Conservation (phyloP, 2,797 vertebrate genomes). For the Urocyon cinereoargenteus region DNA sequence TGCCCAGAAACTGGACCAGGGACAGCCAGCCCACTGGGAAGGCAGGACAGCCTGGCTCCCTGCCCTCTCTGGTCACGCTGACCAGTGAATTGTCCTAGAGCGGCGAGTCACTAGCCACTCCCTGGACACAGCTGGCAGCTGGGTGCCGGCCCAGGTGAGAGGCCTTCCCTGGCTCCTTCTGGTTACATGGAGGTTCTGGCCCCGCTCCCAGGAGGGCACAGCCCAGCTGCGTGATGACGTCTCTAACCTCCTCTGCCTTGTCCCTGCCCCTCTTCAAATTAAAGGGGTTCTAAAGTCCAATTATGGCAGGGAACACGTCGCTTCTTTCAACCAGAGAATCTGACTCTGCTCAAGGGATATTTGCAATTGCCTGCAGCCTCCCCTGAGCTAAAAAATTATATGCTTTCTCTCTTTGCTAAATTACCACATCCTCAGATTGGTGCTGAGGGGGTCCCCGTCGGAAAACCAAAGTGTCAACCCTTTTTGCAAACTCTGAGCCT, state of each 20-base stretch:
- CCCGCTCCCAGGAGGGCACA: conserved; percentile 71
- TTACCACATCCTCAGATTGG: conserved; percentile 86
- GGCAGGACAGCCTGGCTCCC: not conserved
- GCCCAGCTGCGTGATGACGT: not conserved
- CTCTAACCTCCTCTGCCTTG: not conserved
- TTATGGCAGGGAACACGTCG: conserved; percentile 81
- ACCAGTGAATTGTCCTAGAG: not conserved
- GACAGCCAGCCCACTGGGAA: not conserved
- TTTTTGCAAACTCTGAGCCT: conserved; percentile 84
- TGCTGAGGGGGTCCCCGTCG: conserved; percentile 82
- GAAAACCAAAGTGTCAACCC: conserved; percentile 82
- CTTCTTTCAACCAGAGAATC: conserved; percentile 85
- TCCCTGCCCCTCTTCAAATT: conserved; percentile 72
- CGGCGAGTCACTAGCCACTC: rapidly evolving
- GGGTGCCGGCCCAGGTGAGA: not conserved
- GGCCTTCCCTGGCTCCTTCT: conserved; percentile 49
- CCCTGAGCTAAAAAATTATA: conserved; percentile 85
- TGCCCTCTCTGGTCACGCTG: not conserved
- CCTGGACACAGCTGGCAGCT: not conserved
- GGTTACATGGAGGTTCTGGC: conserved; percentile 68
- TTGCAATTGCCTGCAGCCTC: conserved; percentile 86
- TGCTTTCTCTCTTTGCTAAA: conserved; percentile 87
- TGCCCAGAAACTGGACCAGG: not conserved
- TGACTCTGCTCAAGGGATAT: conserved; percentile 86
- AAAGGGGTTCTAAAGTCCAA: conserved; percentile 86